Percentiles rank a stretch among this genome's conserved stretches.
phyloP scores from a whole-genome alignment of 2,113 vertebrate species.

The Sebastes schlegelii region DNA sequence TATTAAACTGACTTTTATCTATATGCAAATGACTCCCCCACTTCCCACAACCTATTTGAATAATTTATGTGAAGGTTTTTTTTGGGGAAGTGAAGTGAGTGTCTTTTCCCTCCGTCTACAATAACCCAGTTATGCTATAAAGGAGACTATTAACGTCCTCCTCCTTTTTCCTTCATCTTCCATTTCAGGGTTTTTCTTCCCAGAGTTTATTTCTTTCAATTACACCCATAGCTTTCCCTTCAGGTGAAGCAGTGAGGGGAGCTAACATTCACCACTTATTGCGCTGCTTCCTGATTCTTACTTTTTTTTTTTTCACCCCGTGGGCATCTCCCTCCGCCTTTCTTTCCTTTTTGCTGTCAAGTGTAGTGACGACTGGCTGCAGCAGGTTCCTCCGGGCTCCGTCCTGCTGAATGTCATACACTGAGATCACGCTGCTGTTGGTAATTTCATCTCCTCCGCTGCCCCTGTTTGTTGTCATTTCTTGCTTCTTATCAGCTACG shows the following conservation, averaged over 20 bases:
- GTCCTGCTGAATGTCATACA: conserved; percentile 52
- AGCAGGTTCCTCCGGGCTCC: conserved; percentile 48
- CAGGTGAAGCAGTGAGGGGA: conserved; percentile 41
- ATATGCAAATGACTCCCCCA: conserved; percentile 78
- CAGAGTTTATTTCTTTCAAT: conserved; percentile 75
- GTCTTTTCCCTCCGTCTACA: conserved; percentile 34
- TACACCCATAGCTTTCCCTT: conserved; percentile 50
- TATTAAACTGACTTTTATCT: conserved; percentile 84
- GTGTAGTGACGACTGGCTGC: conserved; percentile 45
- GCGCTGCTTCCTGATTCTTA: conserved; percentile 38
- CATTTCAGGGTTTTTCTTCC: conserved; percentile 26
- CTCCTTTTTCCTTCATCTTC: conserved; percentile 28
- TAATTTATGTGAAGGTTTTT: conserved; percentile 72
- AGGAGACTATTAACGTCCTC: conserved; percentile 63
- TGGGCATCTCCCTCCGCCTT: conserved; percentile 7
- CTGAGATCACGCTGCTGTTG: conserved; percentile 53
- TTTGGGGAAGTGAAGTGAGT: conserved; percentile 49
- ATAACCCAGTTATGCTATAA: conserved; percentile 69
- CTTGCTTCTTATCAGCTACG: conserved; percentile 46
- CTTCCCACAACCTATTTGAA: conserved; percentile 68
- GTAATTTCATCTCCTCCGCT: conserved; percentile 61
- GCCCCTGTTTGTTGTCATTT: conserved; percentile 44
- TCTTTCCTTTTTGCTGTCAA: conserved; percentile 33
- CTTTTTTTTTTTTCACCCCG: conserved; percentile 19
- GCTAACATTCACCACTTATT: conserved; percentile 59